Evolutionary conservation across 2,888 invertebrate species (phyloP).

Genomic region (Lithophane socia): DNA sequence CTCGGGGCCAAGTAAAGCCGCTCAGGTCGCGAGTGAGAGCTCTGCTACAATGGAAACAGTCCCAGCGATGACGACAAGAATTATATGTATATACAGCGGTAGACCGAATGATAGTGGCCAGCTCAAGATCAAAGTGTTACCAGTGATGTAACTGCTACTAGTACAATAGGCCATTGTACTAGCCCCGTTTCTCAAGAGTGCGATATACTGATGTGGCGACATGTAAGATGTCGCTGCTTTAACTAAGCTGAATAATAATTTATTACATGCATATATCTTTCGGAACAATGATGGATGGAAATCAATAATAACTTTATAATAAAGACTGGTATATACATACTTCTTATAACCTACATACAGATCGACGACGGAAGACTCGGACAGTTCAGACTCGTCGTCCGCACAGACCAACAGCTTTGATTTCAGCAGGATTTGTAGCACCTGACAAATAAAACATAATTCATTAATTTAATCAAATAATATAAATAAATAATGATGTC

Average conservation of each 20-base stretch:
- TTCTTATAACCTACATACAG: constrained; percentile 95
- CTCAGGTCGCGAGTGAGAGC: neutral
- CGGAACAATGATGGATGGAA: no score
- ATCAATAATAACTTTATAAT: neutral
- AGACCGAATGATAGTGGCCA: neutral
- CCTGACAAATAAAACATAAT: constrained; percentile 87
- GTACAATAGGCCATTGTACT: no score
- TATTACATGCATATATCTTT: neutral
- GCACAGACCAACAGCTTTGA: constrained; percentile 96
- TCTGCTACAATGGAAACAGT: neutral
- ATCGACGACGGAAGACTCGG: constrained; percentile 93
- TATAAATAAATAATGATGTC: no score
- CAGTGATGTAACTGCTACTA: no score
- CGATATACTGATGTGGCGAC: no score
- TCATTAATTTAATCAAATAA: neutral
- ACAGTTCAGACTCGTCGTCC: constrained; percentile 94
- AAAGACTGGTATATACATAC: constrained; percentile 75
- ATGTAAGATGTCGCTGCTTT: no score
- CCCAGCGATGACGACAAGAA: neutral
- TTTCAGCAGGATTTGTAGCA: constrained; percentile 98
- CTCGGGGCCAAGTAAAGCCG: neutral
- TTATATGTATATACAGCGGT: no score
- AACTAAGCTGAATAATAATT: no score
- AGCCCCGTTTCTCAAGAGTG: no score
- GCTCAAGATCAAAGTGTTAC: no score